Base-by-base conservation (phyloP, 2,888 invertebrate genomes). In the Acleris holmiana region DNA sequence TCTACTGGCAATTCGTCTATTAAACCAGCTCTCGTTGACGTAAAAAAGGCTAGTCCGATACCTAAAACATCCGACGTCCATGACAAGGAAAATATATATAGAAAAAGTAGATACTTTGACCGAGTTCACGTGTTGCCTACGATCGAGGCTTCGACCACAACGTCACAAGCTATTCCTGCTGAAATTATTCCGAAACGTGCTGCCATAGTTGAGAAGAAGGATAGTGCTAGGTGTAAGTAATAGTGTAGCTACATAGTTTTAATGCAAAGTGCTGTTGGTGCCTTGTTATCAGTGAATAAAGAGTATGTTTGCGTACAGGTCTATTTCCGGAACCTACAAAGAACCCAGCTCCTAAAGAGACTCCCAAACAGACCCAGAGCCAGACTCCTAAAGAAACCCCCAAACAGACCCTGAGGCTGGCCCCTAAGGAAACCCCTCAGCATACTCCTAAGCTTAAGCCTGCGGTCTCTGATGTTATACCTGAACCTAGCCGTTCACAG, bases 221-320 rank as follows among this genome's bases (percentile, higher is more conserved):
- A 90, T 21, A 90, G 77, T 77, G 89, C 86, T 0, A 79, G 88
- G 70, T 89, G 90, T 76, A 88, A 88, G 71, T 89, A n/a, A n/a
- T n/a, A 87, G 69, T 71, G 3, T 3, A 13, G 13, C 35, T 13
- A 35, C 35, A 13, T 25, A 25, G 7, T 25, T 25, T 23, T 25
- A 25, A 25, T 29, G 8, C 29, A 29, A 8, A 29, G 29, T 29
- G 29, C 25, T 1, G 1, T 25, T 25, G 25, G 6, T 25, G 23
- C 7, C 25, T 29, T 44, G 4, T 44, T 44, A 44, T 81, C 18
- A 82, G 80, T 21, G 76, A 77, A 18, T 58, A 69, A 7, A 80
- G 74, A 44, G 77, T 51, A 17, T 29, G n/a, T 17, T 48, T 8
- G 4, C 40, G 3, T 10, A 23, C 56, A 70, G n/a, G 54, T 53